Conservation (phyloP, 35 echinoderm and acorn worm species). For the Eucidaris tribuloides region DNA sequence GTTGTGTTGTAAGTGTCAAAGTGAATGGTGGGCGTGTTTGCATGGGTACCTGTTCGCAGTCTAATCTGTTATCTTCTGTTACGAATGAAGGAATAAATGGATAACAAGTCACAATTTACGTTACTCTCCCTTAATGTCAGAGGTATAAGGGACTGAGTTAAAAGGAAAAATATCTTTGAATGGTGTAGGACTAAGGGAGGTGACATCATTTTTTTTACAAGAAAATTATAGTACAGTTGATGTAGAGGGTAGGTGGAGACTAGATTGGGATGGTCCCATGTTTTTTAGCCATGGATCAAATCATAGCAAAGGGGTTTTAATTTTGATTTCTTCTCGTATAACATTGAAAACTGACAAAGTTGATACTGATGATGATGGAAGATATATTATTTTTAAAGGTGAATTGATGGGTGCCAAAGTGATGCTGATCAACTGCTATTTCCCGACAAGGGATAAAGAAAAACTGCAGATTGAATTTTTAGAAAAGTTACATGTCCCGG, state of each 20-base stretch:
- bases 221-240: conserved; percentile 14
- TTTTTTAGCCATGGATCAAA: conserved; percentile 6
- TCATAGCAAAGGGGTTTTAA: not conserved
- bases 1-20: no score
- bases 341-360: not conserved
- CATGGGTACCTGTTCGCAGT: no score
- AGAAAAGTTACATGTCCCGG: no score
- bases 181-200: not conserved
- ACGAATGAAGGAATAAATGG: no score
- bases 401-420: not conserved
- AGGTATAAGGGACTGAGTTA: not conserved
- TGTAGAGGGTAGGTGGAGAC: not conserved
- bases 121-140: not conserved
- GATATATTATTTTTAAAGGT: not conserved
- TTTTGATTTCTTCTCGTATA: not conserved
- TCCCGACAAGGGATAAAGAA: not conserved
- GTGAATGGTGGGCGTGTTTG: no score
- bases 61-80: no score
- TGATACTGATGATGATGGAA: not conserved
- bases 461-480: no score
- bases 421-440: not conserved
- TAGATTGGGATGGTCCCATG: not conserved
- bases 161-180: not conserved
- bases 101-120: no score
- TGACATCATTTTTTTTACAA: not conserved